A percentile compares a stretch with the other conserved stretches of the same genome.
These are phyloP conservation scores for Octonoba sinensis DNA, from an alignment of 2,888 invertebrate genomes.

Conservation along the genomic window DNA sequence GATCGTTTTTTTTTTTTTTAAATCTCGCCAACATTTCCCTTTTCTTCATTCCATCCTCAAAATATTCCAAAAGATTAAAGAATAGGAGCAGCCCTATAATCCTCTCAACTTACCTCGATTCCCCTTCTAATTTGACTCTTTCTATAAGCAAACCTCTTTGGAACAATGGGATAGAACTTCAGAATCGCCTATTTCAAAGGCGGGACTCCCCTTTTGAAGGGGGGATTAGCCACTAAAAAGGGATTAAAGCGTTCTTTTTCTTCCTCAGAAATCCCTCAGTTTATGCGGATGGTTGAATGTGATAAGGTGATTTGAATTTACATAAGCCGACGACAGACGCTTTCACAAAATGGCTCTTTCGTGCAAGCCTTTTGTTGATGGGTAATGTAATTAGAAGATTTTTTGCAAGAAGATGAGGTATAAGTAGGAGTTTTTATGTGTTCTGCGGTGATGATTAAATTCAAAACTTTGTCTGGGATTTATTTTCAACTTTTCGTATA, in stretches of 20 bases:
- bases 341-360: not conserved
- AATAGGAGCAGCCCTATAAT: not conserved
- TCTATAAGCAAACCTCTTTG: not conserved
- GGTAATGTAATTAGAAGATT: not conserved
- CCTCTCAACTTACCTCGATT: not conserved
- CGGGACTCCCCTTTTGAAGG: not conserved
- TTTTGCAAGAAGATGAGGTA: not conserved
- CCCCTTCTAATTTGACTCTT: conserved; percentile 20
- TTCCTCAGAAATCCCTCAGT: conserved; percentile 3
- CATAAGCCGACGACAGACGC: conserved; percentile 18
- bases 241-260: conserved; percentile 40
- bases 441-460: too few species aligned
- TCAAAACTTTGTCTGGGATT: too few species aligned
- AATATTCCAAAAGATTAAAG: too few species aligned
- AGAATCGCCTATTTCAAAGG: conserved; percentile 6
- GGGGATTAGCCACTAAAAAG: conserved; percentile 48
- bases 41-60: too few species aligned
- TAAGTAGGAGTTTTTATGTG: too few species aligned
- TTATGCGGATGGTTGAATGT: conserved; percentile 44
- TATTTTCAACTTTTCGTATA: too few species aligned
- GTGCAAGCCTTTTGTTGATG: not conserved
- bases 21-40: too few species aligned
- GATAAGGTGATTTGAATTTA: conserved; percentile 50
- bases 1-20: too few species aligned
- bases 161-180: not conserved